Evolutionary conservation across 2,797 vertebrate species (phyloP), one percentile per base, ranked within the genome.

Genomic region (Macrochelys suwanniensis): DNA sequence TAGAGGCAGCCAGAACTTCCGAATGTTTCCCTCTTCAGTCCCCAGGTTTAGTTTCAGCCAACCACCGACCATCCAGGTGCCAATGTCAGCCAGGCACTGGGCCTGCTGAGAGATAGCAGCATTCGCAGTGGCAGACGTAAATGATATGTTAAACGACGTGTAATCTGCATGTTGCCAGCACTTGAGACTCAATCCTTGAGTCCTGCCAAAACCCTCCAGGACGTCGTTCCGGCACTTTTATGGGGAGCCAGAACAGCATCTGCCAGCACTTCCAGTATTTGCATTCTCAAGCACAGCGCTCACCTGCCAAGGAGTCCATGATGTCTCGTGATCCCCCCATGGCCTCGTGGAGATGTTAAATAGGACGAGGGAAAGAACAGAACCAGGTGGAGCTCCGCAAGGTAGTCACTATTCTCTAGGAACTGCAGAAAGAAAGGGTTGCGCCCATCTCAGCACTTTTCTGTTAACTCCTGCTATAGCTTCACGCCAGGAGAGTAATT

Each of bases 351-450:
- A 76, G 23, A 7, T 76, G 42, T 45, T 45, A 76, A 76, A 76
- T 21, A 12, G 71, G 71, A 15, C 6, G 25, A 47, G 74, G 26
- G 13, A 76, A 76, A 47, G 74, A 47, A 28, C 42, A 47, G 25
- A 45, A 28, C 1, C 23, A 16, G 23, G 26, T 76, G 23, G 12
- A 47, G 47, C 25, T 47, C 74, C 26, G 25, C 21, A 88, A 71
- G 47, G 65, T 42, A 8, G 5, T 37, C 65, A 21, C 65, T 71
- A 11, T 5, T 7, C 50, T 28, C 11, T 17, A 80, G 85, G 56
- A 71, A 68, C 54, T 68, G 37, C n/a, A 56, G 0, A 0, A 54
- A 80, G 28, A 28, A 87, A 28, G 5, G 19, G 50, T 8, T 7
- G 0, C 0, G 5, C 1, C 23, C 74, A 47, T 15, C 42, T 47